A percentile compares a stretch with the other conserved stretches of the same genome.
Evolutionary conservation across 2,113 vertebrate species (phyloP).

Genomic region (Ovis canadensis): DNA sequence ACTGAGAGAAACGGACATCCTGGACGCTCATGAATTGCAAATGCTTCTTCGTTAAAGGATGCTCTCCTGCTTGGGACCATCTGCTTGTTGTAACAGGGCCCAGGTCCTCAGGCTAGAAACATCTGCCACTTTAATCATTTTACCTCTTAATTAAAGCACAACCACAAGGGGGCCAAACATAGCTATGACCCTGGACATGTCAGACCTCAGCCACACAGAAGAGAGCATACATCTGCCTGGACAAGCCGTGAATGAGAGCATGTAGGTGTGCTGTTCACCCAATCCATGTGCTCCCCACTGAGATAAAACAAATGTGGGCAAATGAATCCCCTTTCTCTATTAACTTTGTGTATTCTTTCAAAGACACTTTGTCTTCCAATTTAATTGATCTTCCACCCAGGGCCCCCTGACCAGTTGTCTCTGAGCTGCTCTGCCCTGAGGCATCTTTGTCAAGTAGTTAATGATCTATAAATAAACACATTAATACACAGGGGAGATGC

Average conservation of each 20-base stretch:
- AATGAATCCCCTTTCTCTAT: neutral
- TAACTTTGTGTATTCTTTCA: neutral
- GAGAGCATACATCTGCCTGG: neutral
- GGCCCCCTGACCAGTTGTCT: conserved; percentile 21
- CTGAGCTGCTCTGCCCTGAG: conserved; percentile 2
- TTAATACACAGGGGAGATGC: neutral
- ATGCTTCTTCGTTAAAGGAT: conserved; percentile 85
- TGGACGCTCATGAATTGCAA: conserved; percentile 98
- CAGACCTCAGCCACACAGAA: neutral
- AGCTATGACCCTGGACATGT: conserved; percentile 42
- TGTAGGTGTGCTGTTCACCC: neutral
- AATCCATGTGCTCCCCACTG: neutral
- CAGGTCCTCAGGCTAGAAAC: conserved; percentile 85
- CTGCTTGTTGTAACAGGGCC: conserved; percentile 88
- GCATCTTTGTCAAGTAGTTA: conserved; percentile 52
- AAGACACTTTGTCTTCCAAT: conserved; percentile 17
- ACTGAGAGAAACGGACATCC: conserved; percentile 86
- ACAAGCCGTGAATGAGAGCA: neutral
- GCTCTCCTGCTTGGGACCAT: conserved; percentile 84
- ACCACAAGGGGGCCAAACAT: conserved; percentile 55
- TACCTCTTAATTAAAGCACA: conserved; percentile 85
- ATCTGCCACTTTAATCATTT: conserved; percentile 92
- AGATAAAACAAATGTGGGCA: conserved; percentile 14
- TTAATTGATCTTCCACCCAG: conserved; percentile 40
- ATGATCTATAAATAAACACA: conserved; percentile 62